Base-by-base conservation (phyloP, 1,140 invertebrate species). In the Drosophila mojavensis region DNA sequence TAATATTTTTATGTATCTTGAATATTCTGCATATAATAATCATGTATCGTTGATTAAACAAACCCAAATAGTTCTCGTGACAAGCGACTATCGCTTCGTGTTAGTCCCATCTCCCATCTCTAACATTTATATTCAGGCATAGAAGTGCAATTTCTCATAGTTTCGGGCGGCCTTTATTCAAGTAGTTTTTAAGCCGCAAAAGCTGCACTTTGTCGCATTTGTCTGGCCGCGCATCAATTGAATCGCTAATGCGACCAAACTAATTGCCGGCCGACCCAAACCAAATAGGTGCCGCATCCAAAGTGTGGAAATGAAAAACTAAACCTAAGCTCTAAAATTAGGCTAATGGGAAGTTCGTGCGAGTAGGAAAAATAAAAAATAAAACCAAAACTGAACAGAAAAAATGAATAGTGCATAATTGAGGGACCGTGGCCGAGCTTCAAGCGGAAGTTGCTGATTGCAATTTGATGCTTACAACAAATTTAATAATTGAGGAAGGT, bases 171-270 rank as follows among this genome's bases (percentile, higher is more conserved):
- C 6, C 54, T 85, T 78, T 68, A 69, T 81, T 78, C 71, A 72
- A 75, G 81, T 86, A 70, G 59, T 54, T 64, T 54, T 72, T 71
- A 73, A 81, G 70, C 50, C 59, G 62, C 63, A 15, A 78, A 75
- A 70, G 54, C 70, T 81, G 55, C 64, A 45, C 58, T 48, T 60
- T 45, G 63, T 81, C 56, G 43, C 20, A 66, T 68, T 67, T 60
- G 55, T 56, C 61, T 55, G 30, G 28, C 41, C 61, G 33, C 70
- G 74, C 75, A 79, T 79, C 75, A 86, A 82, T 77, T 82, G 51
- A 79, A 88, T 74, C 63, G 45, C 68, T 60, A 63, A 58, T 59
- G 53, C 58, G 51, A 59, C 41, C 36, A 47, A 47, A 48, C 60
- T 78, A 85, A 84, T 84, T 84, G 70, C 36, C 43, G 15, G 41